These are phyloP conservation scores for Lissonota sp. DNA, from an alignment of 2,888 invertebrate species.

Conservation along the genomic window DNA sequence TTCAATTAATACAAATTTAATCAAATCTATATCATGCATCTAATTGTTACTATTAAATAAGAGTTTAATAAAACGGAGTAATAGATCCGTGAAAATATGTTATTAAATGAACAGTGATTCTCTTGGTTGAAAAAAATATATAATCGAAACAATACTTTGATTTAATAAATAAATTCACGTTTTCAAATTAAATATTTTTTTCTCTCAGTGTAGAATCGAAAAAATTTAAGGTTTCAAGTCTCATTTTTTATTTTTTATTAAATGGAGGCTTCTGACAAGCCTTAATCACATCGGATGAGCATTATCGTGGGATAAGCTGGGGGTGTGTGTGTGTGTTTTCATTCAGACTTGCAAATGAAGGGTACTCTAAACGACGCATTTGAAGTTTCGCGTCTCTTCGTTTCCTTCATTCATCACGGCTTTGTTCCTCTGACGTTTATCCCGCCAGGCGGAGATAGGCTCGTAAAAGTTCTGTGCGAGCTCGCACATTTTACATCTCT, in stretches of 20 bases:
- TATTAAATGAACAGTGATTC: no score
- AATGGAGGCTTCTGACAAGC: background rate
- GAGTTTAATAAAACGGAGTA: no score
- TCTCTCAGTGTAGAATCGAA: no score
- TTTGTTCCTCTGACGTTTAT: slow-evolving; percentile 60
- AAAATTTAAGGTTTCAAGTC: no score
- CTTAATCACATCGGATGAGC: background rate
- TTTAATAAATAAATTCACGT: no score
- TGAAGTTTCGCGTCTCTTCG: slow-evolving; percentile 40
- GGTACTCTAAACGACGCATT: slow-evolving; percentile 41
- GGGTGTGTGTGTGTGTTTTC: background rate
- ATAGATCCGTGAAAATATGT: no score
- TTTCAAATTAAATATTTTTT: no score
- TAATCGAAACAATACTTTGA: no score
- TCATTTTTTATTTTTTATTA: background rate
- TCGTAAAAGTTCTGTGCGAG: background rate
- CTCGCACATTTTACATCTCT: slow-evolving; percentile 37
- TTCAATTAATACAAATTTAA: no score
- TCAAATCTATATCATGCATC: no score
- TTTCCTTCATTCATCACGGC: slow-evolving; percentile 56
- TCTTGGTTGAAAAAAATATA: no score
- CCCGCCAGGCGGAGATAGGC: background rate
- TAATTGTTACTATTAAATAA: no score
- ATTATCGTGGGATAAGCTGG: background rate
- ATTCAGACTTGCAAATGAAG: slow-evolving; percentile 22